Evolutionary conservation across 1,140 invertebrate genomes (phyloP), one percentile per base, ranked within the genome.

Genomic region (Frieseomelitta varia): DNA sequence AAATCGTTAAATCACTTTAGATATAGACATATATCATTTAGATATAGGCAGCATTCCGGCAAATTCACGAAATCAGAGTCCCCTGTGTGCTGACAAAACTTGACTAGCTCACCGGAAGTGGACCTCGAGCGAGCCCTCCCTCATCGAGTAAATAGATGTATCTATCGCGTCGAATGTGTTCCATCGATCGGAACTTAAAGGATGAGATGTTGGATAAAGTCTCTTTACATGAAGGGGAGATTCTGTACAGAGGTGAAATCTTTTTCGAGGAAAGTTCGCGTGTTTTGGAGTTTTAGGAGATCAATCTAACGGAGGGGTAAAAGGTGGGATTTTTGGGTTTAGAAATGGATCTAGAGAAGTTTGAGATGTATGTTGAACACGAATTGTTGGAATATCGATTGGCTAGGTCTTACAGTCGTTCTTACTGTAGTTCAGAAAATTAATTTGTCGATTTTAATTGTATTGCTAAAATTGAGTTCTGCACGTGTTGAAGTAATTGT

Each of bases 111-210:
- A 6, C n/a, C 61, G 39, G 24, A 76, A 39, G 74, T 39, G 56
- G 56, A 75, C 21, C 27, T 39, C 19, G 73, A 61, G 73, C 30
- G 17, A 24, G 1, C 47, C 19, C n/a, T n/a, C n/a, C n/a, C n/a
- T n/a, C 67, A 30, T n/a, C 39, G 17, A 67, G 2, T n/a, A 61
- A 67, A 61, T 78, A 65, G 67, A 61, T 78, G 67, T n/a, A n/a
- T 6, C 15, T 6, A 27, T 47, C 12, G 30, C 19, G 10, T 61
- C 12, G 27, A 58, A 30, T 30, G n/a, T 34, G 21, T n/a, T 24
- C 15, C 21, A 39, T 76, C n/a, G 51, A 55, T 30, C 30, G 30
- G 30, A 30, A 30, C 2, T 30, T 30, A 30, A 30, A 30, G 30
- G 30, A 30, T 30, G 30, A 30, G 30, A 74, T 27, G n/a, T 12